Conservation (phyloP, 2,113 vertebrate species). For the Cariama cristata region DNA sequence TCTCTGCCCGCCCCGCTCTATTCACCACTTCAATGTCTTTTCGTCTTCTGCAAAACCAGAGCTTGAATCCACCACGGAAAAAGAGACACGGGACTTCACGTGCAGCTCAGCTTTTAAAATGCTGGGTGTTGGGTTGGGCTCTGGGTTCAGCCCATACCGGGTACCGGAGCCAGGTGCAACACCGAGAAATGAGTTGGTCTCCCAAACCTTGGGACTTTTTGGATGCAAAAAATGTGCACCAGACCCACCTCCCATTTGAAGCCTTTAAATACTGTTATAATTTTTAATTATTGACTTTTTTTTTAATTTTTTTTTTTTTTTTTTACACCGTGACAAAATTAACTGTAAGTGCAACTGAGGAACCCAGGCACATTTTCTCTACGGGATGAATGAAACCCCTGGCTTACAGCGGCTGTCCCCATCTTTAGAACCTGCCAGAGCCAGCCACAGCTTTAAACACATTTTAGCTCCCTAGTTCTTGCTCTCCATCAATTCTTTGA, state of each 20-base stretch:
- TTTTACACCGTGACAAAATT: not conserved
- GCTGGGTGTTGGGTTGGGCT: not conserved
- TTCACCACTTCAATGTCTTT: not conserved
- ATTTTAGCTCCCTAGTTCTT: not conserved
- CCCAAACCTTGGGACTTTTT: not conserved
- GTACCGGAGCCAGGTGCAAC: not conserved
- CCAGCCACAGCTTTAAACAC: not conserved
- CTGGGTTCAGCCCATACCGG: not conserved
- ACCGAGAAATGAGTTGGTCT: not conserved
- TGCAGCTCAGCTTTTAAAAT: not conserved
- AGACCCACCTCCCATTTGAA: not conserved
- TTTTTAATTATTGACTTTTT: not conserved
- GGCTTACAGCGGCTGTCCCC: not conserved
- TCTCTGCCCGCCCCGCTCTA: fast-evolving
- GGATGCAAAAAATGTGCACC: not conserved
- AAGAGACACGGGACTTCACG: fast-evolving
- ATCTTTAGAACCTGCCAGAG: not conserved
- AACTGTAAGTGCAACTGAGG: not conserved
- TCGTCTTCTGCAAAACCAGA: not conserved
- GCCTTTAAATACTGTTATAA: not conserved
- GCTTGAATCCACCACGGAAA: not conserved
- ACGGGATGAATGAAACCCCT: not conserved
- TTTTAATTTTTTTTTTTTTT: not conserved
- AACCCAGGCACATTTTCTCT: not conserved
- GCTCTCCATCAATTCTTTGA: not conserved